phyloP scores from a whole-genome alignment of 2,113 vertebrate species.

The Xerus inauris region DNA sequence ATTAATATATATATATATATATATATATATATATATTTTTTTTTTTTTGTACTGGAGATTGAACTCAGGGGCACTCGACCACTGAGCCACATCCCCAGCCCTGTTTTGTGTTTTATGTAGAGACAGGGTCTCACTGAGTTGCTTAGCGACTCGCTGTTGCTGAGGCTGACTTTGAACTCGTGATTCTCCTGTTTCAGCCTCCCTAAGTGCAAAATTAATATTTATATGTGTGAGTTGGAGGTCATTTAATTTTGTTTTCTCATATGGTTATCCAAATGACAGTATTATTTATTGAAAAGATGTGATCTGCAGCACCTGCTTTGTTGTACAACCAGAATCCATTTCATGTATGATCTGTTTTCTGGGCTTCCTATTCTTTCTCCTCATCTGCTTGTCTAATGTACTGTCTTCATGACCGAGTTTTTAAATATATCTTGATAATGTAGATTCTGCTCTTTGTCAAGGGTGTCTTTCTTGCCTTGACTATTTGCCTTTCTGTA shows the following conservation, averaged over 20 bases:
- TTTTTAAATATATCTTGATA: slow-evolving; percentile 7
- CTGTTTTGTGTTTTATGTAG: too few species aligned
- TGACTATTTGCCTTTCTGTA: slow-evolving; percentile 16
- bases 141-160: too few species aligned
- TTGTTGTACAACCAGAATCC: background rate
- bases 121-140: too few species aligned
- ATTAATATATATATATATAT: slow-evolving; percentile 64
- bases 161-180: too few species aligned
- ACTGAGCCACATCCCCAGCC: too few species aligned
- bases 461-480: slow-evolving; percentile 40
- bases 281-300: slow-evolving; percentile 39
- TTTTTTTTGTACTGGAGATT: too few species aligned
- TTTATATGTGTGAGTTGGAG: slow-evolving; percentile 41
- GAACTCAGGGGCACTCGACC: too few species aligned
- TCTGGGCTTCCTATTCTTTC: slow-evolving; percentile 43
- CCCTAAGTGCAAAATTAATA: too few species aligned
- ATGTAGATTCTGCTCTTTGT: background rate
- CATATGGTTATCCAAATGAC: slow-evolving; percentile 37
- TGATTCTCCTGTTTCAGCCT: too few species aligned
- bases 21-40: too few species aligned
- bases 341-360: slow-evolving; percentile 39
- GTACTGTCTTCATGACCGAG: slow-evolving; percentile 1
- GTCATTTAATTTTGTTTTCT: slow-evolving; percentile 57
- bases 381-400: slow-evolving; percentile 25
- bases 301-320: background rate